Percentiles rank a stretch among this genome's conserved stretches.
phyloP scores from a whole-genome alignment of 1,140 invertebrate species.

The Aphis gossypii region DNA sequence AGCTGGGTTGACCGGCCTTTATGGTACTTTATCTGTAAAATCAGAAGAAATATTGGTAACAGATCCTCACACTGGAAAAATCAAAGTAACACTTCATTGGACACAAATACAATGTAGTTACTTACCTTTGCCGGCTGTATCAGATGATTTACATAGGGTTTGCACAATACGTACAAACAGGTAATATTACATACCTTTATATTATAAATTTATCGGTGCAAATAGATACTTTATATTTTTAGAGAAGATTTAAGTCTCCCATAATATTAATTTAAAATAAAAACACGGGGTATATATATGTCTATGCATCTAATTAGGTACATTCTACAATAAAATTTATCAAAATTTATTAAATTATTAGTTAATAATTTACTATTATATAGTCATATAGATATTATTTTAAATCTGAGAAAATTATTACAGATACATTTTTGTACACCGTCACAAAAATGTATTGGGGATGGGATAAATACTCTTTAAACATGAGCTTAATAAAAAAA shows the following conservation, averaged over 20 bases:
- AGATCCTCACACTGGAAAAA: conserved; percentile 66
- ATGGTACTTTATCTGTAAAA: conserved; percentile 67
- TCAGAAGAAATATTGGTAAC: conserved; percentile 66
- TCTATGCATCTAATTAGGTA: no score
- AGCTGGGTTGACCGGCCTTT: conserved; percentile 67
- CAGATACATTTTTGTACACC: no score
- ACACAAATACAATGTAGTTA: conserved; percentile 67
- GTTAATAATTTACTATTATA: no score
- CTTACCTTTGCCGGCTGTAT: conserved; percentile 65
- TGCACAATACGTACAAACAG: conserved; percentile 68
- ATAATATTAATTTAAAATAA: background rate
- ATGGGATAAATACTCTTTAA: no score
- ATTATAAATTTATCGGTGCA: background rate
- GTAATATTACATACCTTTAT: conserved; percentile 60
- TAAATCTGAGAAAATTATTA: no score
- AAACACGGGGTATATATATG: no score
- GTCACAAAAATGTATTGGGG: no score
- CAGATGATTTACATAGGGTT: conserved; percentile 67
- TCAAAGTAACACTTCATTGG: conserved; percentile 66
- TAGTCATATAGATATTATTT: no score
- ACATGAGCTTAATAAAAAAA: no score
- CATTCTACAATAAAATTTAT: no score
- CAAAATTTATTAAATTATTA: no score
- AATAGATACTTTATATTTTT: no score
- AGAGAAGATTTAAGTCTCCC: background rate